These are phyloP conservation scores for Andrena praecox DNA, from an alignment of 2,888 invertebrate species.

Conservation along the genomic window DNA sequence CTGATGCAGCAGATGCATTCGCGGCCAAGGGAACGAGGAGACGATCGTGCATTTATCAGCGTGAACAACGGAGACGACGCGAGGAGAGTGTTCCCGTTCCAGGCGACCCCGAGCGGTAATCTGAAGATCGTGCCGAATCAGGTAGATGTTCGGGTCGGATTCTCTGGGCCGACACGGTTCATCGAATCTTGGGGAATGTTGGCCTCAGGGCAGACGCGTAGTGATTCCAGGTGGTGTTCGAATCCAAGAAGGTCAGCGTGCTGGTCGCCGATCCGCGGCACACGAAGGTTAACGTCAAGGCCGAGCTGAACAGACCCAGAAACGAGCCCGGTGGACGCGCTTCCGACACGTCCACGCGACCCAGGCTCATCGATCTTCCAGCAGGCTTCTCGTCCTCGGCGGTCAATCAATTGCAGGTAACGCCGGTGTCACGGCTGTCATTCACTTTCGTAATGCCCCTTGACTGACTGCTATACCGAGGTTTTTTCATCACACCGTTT, in stretches of 20 bases:
- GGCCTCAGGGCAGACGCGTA: slow-evolving; percentile 59
- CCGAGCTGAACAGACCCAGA: slow-evolving; percentile 72
- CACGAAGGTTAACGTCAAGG: slow-evolving; percentile 88
- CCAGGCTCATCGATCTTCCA: slow-evolving; percentile 69
- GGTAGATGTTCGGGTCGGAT: slow-evolving; percentile 81
- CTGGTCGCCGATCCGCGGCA: slow-evolving; percentile 89
- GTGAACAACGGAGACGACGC: slow-evolving; percentile 63
- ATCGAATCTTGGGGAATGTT: slow-evolving; percentile 44
- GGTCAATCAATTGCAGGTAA: slow-evolving; percentile 75
- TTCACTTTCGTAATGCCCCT: background rate
- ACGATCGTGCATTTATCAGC: slow-evolving; percentile 62
- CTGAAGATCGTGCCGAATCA: slow-evolving; percentile 90
- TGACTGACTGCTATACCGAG: slow-evolving; percentile 3
- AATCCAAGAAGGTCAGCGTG: slow-evolving; percentile 89
- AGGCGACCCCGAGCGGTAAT: slow-evolving; percentile 89
- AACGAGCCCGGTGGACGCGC: slow-evolving; percentile 60
- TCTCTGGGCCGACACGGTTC: background rate
- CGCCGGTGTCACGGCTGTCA: background rate
- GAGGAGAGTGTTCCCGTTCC: slow-evolving; percentile 87
- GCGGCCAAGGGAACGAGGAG: slow-evolving; percentile 61
- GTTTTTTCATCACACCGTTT: too few relatives aligned
- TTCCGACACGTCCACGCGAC: slow-evolving; percentile 60
- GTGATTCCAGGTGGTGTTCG: slow-evolving; percentile 88
- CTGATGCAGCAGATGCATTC: slow-evolving; percentile 75
- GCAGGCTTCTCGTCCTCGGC: slow-evolving; percentile 72